These are phyloP conservation scores for Microplitis mediator DNA, from an alignment of 1,140 invertebrate species.

Conservation along the genomic window DNA sequence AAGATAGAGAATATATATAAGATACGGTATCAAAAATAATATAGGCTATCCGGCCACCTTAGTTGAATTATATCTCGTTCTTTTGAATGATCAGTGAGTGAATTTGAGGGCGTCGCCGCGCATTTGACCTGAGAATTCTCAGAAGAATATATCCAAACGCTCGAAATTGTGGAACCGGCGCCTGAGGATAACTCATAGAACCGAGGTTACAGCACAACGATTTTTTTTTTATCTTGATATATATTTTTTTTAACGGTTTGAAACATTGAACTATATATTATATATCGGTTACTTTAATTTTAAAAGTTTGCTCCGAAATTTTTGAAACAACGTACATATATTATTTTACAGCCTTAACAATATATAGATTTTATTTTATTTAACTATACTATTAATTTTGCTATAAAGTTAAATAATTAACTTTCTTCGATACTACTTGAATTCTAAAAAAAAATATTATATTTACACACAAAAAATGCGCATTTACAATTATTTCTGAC, in stretches of 20 bases:
- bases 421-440: no score
- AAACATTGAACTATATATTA: background rate
- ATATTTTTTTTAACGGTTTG: background rate
- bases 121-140: constrained; percentile 22
- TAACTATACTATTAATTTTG: no score
- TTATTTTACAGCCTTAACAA: no score
- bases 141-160: constrained; percentile 14
- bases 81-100: background rate
- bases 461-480: no score
- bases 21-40: background rate
- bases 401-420: no score
- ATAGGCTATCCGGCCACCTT: background rate
- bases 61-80: background rate
- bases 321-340: background rate
- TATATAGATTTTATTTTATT: background rate
- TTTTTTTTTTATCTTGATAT: background rate
- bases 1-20: background rate
- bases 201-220: constrained; percentile 3
- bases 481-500: no score
- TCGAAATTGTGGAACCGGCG: constrained; percentile 15
- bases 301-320: background rate
- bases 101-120: constrained; percentile 13
- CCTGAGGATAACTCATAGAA: constrained; percentile 9
- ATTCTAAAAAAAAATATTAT: no score
- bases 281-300: background rate